Percentiles rank a stretch among this genome's conserved stretches.
Evolutionary conservation across 2,888 invertebrate species (phyloP).

Genomic region (Cenopis cana): DNA sequence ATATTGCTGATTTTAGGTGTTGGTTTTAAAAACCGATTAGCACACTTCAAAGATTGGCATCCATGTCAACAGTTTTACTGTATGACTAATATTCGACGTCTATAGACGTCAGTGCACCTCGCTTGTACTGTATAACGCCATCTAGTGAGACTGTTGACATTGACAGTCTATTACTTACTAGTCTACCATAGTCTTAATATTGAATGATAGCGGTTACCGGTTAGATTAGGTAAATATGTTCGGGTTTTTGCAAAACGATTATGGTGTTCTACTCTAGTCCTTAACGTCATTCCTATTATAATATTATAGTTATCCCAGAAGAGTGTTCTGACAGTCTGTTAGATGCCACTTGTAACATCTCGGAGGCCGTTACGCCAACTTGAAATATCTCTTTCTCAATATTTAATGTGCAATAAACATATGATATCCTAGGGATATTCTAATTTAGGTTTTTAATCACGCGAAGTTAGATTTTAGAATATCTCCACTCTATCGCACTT

Average conservation of each 20-base stretch:
- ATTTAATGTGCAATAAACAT: too few relatives aligned
- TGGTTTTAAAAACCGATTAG: background rate
- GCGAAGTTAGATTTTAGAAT: background rate
- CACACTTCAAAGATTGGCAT: background rate
- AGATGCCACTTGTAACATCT: background rate
- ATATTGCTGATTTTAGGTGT: conserved; percentile 12
- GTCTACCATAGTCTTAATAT: background rate
- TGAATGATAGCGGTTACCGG: background rate
- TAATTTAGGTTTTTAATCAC: too few relatives aligned
- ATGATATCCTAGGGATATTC: too few relatives aligned
- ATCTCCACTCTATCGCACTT: background rate
- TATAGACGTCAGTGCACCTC: too few relatives aligned
- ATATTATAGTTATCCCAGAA: background rate
- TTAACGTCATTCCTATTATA: conserved; percentile 18
- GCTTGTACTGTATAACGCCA: too few relatives aligned
- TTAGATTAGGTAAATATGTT: conserved; percentile 21
- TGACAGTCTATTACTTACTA: background rate
- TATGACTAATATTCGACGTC: background rate
- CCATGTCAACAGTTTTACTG: background rate
- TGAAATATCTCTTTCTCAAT: background rate
- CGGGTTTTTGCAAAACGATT: conserved; percentile 5
- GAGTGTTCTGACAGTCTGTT: conserved; percentile 15
- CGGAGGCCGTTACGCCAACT: background rate
- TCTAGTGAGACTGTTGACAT: background rate
- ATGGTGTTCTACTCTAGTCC: conserved; percentile 18